These are phyloP conservation scores for Tricholauxania praeusta DNA, from an alignment of 2,888 invertebrate genomes.

Conservation along the genomic window DNA sequence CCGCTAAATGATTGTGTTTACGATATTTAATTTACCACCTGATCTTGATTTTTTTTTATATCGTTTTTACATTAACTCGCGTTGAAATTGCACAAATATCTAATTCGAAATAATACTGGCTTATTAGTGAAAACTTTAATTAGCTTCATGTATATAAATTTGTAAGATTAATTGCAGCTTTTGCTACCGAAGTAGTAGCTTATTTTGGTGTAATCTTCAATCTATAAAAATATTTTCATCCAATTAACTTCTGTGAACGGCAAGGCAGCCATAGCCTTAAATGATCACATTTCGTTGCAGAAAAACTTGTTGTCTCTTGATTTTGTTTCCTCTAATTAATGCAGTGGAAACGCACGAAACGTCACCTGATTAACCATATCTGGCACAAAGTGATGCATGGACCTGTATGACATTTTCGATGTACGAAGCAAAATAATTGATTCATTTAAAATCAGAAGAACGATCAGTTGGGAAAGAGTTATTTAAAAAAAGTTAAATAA, in stretches of 20 bases:
- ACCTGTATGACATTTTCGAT: neutral
- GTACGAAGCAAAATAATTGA: neutral
- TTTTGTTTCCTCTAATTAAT: constrained; percentile 3
- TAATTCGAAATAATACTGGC: too few relatives aligned
- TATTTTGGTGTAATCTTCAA: neutral
- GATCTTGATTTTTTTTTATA: too few relatives aligned
- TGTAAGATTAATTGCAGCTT: too few relatives aligned
- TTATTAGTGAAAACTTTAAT: too few relatives aligned
- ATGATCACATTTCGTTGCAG: neutral
- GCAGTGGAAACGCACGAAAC: neutral
- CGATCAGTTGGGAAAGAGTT: neutral
- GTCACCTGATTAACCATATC: constrained; percentile 16
- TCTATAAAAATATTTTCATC: neutral
- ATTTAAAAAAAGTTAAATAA: too few relatives aligned
- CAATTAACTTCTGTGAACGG: neutral
- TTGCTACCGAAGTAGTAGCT: too few relatives aligned
- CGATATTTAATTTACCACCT: too few relatives aligned
- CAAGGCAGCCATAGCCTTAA: neutral
- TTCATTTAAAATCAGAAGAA: neutral
- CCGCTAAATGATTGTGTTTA: neutral
- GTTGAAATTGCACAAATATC: too few relatives aligned
- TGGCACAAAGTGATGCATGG: neutral
- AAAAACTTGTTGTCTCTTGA: neutral
- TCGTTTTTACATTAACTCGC: too few relatives aligned
- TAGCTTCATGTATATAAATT: too few relatives aligned